A percentile compares a stretch with the other conserved stretches of the same genome.
Evolutionary conservation across 1,140 invertebrate species (phyloP).

Genomic region (Schlechtendalia chinensis): DNA sequence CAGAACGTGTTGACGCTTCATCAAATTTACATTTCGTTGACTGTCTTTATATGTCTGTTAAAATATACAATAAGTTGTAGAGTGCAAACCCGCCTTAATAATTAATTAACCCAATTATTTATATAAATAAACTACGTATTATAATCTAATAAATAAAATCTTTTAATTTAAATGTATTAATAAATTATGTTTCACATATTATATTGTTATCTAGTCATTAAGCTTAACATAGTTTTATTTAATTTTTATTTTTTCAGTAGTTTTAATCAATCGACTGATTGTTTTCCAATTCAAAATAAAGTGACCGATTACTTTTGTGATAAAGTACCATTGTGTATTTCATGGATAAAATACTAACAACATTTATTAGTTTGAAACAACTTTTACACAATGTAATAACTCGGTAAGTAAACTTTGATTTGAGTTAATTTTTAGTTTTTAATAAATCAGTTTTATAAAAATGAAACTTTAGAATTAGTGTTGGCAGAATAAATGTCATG

Average conservation of each 20-base stretch:
- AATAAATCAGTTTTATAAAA: neutral
- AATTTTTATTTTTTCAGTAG: neutral
- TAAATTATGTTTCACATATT: neutral
- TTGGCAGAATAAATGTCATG: neutral
- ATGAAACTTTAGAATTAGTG: neutral
- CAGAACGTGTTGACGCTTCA: no score
- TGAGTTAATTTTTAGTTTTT: neutral
- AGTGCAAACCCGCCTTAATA: no score
- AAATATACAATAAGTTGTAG: no score
- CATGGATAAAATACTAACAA: neutral
- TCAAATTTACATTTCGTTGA: no score
- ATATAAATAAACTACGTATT: no score
- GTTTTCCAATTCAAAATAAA: no score
- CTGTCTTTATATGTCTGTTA: no score
- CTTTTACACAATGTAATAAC: neutral
- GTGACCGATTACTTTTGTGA: neutral
- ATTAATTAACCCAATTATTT: no score
- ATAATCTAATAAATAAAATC: neutral
- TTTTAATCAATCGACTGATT: neutral
- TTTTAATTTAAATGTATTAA: neutral
- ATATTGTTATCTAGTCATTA: neutral
- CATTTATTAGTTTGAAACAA: neutral
- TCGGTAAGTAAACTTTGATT: neutral
- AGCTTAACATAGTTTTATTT: neutral
- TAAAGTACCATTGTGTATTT: neutral